A percentile compares a stretch with the other conserved stretches of the same genome.
Evolutionary conservation across 2,797 vertebrate genomes (phyloP).

Genomic region (Sphenodon punctatus): DNA sequence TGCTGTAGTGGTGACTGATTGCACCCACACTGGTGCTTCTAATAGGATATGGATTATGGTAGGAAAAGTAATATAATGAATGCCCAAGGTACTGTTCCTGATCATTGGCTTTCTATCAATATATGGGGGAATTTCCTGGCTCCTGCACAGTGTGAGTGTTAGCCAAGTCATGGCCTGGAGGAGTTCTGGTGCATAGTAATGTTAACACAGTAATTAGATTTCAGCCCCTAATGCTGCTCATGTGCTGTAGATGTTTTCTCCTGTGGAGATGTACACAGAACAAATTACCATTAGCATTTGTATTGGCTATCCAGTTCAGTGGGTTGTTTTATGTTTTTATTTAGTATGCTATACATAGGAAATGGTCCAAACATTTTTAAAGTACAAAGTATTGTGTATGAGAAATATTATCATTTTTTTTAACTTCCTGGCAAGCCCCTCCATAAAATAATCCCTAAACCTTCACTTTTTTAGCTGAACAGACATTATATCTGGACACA

Average conservation of each 20-base stretch:
- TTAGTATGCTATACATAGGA: not conserved
- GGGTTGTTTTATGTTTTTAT: not conserved
- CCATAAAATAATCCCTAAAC: not conserved
- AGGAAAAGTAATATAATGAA: not conserved
- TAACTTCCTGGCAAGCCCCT: not conserved
- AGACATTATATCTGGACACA: not conserved
- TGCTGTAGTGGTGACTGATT: not conserved
- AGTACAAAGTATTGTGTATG: not conserved
- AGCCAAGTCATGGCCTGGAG: not conserved
- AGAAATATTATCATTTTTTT: not conserved
- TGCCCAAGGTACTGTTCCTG: not conserved
- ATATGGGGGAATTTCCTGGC: not conserved
- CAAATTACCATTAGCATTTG: not conserved
- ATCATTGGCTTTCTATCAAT: not conserved
- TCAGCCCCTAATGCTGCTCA: not conserved
- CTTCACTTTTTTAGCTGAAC: not conserved
- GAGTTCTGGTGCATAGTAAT: not conserved
- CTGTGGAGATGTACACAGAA: not conserved
- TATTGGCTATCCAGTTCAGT: not conserved
- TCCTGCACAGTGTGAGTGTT: not conserved
- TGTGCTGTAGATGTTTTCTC: not conserved
- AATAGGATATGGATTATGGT: not conserved
- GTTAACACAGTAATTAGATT: conserved; percentile 5
- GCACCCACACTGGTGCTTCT: not conserved
- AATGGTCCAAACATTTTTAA: not conserved